Conservation (phyloP, 2,888 invertebrate species). For the Caenorhabditis drosophilae region DNA sequence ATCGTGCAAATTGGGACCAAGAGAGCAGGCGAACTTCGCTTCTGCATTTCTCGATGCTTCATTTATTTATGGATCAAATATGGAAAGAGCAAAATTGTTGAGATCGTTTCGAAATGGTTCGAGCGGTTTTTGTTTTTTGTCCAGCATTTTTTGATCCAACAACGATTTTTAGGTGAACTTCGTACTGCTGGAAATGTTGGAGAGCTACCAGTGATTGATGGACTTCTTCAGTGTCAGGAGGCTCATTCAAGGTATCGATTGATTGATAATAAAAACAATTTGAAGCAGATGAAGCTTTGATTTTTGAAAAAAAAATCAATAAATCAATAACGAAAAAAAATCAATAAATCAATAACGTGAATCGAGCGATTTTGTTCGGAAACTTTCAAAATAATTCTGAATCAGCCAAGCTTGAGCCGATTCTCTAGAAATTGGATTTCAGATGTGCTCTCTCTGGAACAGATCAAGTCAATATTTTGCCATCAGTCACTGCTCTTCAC, state of each 20-base stretch:
- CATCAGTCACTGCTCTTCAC: constrained; percentile 62
- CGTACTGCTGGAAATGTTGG: constrained; percentile 54
- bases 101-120: constrained; percentile 79
- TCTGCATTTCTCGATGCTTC: constrained; percentile 82
- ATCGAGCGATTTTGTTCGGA: no score
- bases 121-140: not conserved
- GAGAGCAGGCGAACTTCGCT: constrained; percentile 92
- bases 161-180: constrained; percentile 47
- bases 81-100: constrained; percentile 80
- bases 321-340: no score
- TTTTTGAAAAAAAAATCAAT: not conserved
- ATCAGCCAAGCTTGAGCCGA: no score
- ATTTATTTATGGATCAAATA: constrained; percentile 87
- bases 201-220: constrained; percentile 48
- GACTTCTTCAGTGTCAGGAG: constrained; percentile 44
- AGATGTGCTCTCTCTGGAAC: constrained; percentile 54
- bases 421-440: no score
- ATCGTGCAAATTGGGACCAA: constrained; percentile 62
- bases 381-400: no score
- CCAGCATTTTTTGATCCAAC: not conserved
- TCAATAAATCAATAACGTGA: no score
- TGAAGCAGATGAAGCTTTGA: not conserved
- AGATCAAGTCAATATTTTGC: constrained; percentile 64
- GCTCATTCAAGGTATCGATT: constrained; percentile 31
- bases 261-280: constrained; percentile 1